Evolutionary conservation across 2,797 vertebrate genomes (phyloP), one percentile per base, ranked within the genome.

Genomic region (Atherinosoma microstoma): DNA sequence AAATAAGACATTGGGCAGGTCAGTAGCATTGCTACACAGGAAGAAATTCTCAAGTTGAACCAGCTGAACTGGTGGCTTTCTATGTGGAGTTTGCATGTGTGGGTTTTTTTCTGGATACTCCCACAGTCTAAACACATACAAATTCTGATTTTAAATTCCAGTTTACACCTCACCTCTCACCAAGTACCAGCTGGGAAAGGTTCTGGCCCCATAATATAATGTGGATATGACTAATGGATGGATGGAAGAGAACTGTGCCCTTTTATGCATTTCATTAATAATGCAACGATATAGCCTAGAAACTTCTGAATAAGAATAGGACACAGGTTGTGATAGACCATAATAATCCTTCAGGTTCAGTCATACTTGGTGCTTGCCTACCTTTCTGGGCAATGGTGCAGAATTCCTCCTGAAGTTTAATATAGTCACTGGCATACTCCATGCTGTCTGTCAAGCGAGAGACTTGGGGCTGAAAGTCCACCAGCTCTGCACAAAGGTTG

Each of bases 391-490:
- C 97, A 54, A 99, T 97, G 76, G 96, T 90, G 92, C 98, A 99
- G 91, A 99, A 99, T 82, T 99, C 97, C 91, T 98, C 97, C 84
- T 99, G 98, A 74, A 99, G 96, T 87, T 99, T 99, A 89, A 96
- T 97, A 91, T 98, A 99, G 91, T 99, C 98, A 0, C 94, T 93
- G 65, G 96, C 93, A 80, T 94, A 94, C 84, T 98, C 97, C 20
- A 96, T 91, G 65, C 94, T 93, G 89, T 99, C 97, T 0, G 93
- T 85, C 83, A 97, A 94, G 24, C 96, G 95, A 64, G 95, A 94
- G 42, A 92, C 95, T 0, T 96, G 95, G 36, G 95, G 93, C 90
- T 97, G 97, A 86, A 96, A 98, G 86, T 99, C 98, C 32, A 77
- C 93, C 12, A 97, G 95, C 80, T 99, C 98, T 30, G 96, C 97